A percentile compares a stretch with the other conserved stretches of the same genome.
phyloP scores from a whole-genome alignment of 2,888 invertebrate genomes.

The Euzophera pinguis region DNA sequence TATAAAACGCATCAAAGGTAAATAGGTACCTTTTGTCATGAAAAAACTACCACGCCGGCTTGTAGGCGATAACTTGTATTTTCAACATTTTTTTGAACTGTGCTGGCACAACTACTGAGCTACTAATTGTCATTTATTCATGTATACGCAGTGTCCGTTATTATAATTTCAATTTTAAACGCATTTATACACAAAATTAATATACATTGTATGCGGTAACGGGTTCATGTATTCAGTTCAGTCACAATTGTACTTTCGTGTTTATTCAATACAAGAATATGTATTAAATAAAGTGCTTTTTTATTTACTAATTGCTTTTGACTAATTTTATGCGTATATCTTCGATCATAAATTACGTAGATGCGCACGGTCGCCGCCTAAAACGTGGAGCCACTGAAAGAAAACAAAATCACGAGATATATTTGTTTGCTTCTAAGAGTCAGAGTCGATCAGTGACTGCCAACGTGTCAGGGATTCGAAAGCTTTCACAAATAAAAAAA shows the following conservation, averaged over 20 bases:
- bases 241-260: constrained; percentile 4
- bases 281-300: constrained; percentile 2
- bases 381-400: too few species aligned
- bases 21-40: too few species aligned
- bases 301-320: neutral
- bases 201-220: constrained; percentile 2
- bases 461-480: too few species aligned
- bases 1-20: too few species aligned
- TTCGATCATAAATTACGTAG: too few species aligned
- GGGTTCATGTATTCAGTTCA: neutral
- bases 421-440: too few species aligned
- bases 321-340: neutral
- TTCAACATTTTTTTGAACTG: neutral
- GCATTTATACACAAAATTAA: constrained; percentile 3
- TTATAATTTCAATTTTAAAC: neutral
- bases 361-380: too few species aligned
- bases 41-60: too few species aligned
- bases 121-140: neutral
- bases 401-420: too few species aligned
- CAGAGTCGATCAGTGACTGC: too few species aligned
- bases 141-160: neutral
- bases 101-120: constrained; percentile 5
- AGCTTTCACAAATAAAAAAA: too few species aligned
- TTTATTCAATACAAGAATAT: constrained; percentile 8
- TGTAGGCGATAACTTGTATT: too few species aligned